Evolutionary conservation across 2,888 invertebrate species (phyloP).

Genomic region (Xestobium rufovillosum): DNA sequence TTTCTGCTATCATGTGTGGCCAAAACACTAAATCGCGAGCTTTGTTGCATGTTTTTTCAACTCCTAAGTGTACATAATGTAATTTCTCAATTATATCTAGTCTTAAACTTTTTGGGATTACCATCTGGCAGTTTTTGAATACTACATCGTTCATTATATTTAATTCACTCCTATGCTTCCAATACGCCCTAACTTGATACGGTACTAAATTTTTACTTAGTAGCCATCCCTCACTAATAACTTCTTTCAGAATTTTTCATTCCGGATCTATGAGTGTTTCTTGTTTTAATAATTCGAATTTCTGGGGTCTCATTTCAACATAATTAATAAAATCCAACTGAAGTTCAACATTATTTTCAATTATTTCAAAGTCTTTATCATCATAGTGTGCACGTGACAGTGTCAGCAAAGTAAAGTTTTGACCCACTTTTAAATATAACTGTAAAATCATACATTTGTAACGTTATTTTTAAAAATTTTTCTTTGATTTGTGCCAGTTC

Average conservation of each 20-base stretch:
- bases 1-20: slow-evolving; percentile 23
- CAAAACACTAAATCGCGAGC: slow-evolving; percentile 25
- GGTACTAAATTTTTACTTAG: not conserved
- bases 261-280: not conserved
- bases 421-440: slow-evolving; percentile 27
- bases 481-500: too few species aligned
- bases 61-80: slow-evolving; percentile 27
- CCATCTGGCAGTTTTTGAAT: slow-evolving; percentile 15
- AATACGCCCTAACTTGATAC: slow-evolving; percentile 11
- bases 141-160: slow-evolving; percentile 14
- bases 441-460: slow-evolving; percentile 16
- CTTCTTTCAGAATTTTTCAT: not conserved
- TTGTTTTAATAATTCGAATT: slow-evolving; percentile 3
- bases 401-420: slow-evolving; percentile 28
- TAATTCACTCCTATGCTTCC: slow-evolving; percentile 15
- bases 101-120: slow-evolving; percentile 22
- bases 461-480: too few species aligned
- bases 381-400: slow-evolving; percentile 10
- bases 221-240: not conserved
- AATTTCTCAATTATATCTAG: slow-evolving; percentile 23
- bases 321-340: not conserved
- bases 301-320: not conserved
- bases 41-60: slow-evolving; percentile 23
- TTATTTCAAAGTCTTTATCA: slow-evolving; percentile 4
- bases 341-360: not conserved